Evolutionary conservation across 1,140 invertebrate species (phyloP), one percentile per base, ranked within the genome.

Genomic region (Ruditapes philippinarum): DNA sequence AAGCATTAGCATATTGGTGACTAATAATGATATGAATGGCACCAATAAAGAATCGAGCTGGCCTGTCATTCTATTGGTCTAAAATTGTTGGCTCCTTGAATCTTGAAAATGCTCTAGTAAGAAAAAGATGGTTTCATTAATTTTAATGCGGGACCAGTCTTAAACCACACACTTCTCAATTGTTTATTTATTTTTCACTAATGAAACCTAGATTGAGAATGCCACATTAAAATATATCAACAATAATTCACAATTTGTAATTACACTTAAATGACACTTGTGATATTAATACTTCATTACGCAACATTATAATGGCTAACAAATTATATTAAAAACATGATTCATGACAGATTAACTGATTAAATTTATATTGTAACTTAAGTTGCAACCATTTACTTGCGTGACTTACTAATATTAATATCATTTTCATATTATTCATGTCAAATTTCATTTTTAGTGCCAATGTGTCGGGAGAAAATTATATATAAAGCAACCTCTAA

Each of bases 361-460:
- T 51, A 78, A 54, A 28, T 22, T 57, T 11, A 51, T 54, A 54
- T 54, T 31, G 25, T 51, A 54, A 51, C 45, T 49, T 54, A 19
- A 78, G 17, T 70, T 70, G 65, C 65, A 70, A 70, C 65, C 36
- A 70, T 70, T 25, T 38, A 49, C 42, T 78, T 17, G 84, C 84
- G 70, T 76, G 84, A 76, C 54, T 86, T 28, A 60, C 70, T 38
- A 42, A 70, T 78, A 78, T 88, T 79, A 76, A 88, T 88, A 88
- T 88, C 85, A 88, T 88, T 88, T 88, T 80, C 85, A 88, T 88
- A 88, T 88, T 79, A 68, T 80, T 88, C 85, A 88, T 88, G 85
- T 88, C 85, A 88, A 88, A 88, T 88, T 88, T 88, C 85, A 88
- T 79, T 80, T 79, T 79, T 80, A 88, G 85, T 88, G 85, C 85